Evolutionary conservation across 2,888 invertebrate species (phyloP), one percentile per base, ranked within the genome.

Genomic region (Aradus depressus): DNA sequence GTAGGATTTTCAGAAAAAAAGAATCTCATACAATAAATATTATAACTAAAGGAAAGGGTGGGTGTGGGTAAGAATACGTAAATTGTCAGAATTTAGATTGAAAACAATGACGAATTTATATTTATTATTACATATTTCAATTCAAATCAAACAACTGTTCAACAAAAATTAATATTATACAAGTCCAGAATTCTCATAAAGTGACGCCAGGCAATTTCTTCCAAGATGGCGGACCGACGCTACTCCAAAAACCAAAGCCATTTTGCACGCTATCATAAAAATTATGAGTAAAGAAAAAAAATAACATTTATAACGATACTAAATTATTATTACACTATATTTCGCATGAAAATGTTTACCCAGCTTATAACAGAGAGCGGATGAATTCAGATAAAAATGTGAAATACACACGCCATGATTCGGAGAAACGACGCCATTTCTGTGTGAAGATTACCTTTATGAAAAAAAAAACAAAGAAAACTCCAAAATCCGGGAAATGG

Each of bases 221-320:
- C 53, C 53, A 53, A 50, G 43, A 42, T 48, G 54, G 54, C 54
- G 31, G 54, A 54, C 47, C 51, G 48, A 54, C 54, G 54, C 54
- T 50, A 38, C 26, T 31, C 31, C 8, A 12, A 31, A 31, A 10
- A 31, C n/a, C 31, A 31, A 31, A 31, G 10, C 8, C n/a, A 31
- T 10, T 31, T 31, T 10, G 10, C 8, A 12, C 31, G 10, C 31
- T 10, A 31, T 10, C n/a, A 10, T n/a, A 31, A 8, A 31, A 31
- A 12, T 31, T n/a, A 31, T 10, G n/a, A 31, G 8, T 31, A 8
- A 12, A 8, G 26, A 14, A 25, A 16, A 42, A 42, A 23, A 6
- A 39, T 38, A 41, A 47, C 37, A 47, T 38, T 23, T 19, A 34
- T 35, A 31, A 35, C 49, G 49, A 41, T 31, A 12, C 4, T 32